Conservation (phyloP, 2,797 vertebrate species). For the Cuculus canorus region DNA sequence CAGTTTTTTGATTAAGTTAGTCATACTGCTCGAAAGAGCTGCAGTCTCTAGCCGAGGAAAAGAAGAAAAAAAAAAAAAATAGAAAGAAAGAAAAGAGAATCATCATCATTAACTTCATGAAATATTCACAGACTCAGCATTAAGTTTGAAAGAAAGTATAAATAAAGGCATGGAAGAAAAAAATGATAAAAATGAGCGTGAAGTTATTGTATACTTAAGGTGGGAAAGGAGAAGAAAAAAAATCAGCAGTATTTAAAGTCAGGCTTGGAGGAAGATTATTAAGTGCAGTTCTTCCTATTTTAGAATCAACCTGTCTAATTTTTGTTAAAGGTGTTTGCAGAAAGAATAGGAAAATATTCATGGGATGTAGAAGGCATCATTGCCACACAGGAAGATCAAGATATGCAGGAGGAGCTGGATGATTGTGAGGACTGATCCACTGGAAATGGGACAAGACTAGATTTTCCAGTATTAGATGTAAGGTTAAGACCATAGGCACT, state of each 20-base stretch:
- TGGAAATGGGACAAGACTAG: neutral
- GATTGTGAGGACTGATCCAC: neutral
- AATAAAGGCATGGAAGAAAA: neutral
- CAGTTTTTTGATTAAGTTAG: neutral
- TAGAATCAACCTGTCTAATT: neutral
- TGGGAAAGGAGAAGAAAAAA: slow-evolving; percentile 27
- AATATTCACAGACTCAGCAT: neutral
- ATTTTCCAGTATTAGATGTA: neutral
- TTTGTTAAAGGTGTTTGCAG: neutral
- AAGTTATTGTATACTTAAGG: neutral
- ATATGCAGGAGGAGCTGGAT: neutral
- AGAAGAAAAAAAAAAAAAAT: neutral
- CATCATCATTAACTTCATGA: neutral
- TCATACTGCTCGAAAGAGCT: neutral
- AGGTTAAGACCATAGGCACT: neutral
- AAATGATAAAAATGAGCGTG: neutral
- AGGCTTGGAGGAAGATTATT: neutral
- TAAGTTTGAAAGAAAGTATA: neutral
- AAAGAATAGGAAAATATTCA: neutral
- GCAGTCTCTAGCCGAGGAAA: neutral
- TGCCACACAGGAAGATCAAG: neutral
- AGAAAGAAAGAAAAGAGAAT: neutral
- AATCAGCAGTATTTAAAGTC: neutral
- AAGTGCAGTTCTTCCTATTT: neutral
- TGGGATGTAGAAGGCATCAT: neutral